Evolutionary conservation across 2,797 vertebrate species (phyloP).

Genomic region (Pangasius larnaudii): DNA sequence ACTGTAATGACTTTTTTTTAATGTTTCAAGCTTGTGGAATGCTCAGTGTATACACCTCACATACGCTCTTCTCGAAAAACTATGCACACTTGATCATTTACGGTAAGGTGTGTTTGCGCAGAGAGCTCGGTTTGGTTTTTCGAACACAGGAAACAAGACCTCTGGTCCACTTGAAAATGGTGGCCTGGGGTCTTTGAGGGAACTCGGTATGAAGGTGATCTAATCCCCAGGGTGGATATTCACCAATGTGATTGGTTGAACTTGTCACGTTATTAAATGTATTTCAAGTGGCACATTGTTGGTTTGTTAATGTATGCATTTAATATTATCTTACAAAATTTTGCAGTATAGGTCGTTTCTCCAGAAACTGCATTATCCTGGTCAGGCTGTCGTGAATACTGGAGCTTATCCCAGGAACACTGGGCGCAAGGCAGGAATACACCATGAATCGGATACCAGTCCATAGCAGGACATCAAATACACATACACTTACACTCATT

Average conservation of each 20-base stretch:
- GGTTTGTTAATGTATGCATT: neutral
- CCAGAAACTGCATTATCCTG: neutral
- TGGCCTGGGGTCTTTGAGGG: neutral
- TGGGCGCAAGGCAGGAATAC: neutral
- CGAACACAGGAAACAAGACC: neutral
- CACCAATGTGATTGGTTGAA: neutral
- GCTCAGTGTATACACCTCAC: neutral
- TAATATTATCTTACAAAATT: neutral
- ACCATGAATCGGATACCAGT: neutral
- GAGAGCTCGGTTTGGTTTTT: neutral
- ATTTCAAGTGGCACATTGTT: neutral
- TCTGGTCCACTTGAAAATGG: neutral
- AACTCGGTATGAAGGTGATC: neutral
- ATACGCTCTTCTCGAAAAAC: neutral
- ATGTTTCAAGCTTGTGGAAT: neutral
- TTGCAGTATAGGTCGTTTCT: neutral
- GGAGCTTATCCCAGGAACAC: neutral
- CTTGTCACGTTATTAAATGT: neutral
- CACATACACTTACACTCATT: neutral
- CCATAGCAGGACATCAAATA: neutral
- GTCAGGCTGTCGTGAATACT: neutral
- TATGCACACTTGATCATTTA: neutral
- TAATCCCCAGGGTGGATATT: neutral
- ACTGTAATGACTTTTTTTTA: constrained; percentile 8
- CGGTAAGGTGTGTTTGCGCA: neutral